Base-by-base conservation (phyloP, 2,113 vertebrate species). In the Apus apus region DNA sequence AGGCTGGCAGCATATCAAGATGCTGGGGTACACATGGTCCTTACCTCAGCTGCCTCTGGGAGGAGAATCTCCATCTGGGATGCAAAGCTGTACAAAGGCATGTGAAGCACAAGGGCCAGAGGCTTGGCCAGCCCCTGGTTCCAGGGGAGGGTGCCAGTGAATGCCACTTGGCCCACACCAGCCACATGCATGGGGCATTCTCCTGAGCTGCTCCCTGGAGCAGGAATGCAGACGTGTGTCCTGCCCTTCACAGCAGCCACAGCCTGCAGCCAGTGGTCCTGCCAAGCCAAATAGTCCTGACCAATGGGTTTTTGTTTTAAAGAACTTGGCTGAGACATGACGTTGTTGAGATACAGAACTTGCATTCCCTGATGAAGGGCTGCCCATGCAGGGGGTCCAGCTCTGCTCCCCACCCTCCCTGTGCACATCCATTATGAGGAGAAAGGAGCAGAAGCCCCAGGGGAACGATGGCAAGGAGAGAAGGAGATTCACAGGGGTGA, bases 391-490 rank as follows among this genome's bases (percentile, higher is more conserved):
- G 30, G 43, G 36, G 45, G 34, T 53, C 27, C 5, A 0, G 29
- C 29, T 13, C 23, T 0, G 1, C 34, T 30, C 46, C 7, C 64
- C 60, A 46, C 26, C 64, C 7, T 32, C 46, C 14, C 46, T 1
- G 2, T 15, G 32, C 9, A 3, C 1, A 0, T 30, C 34, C 3
- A 0, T 4, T 17, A 17, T 0, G 1, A 30, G 67, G 34, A 36
- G 60, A 40, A 65, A 51, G 32, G 75, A 11, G 30, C 60, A 58
- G 76, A 51, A 51, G 17, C 26, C 76, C 7, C 30, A 5, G 29
- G 38, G 30, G 27, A 34, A 12, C 0, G 7, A 21, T 8, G 10
- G 25, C 2, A 2, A 21, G 38, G 53, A 22, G 60, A 58, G 57
- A n/a, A 36, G 21, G 53, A 29, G 40, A 8, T 16, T 70, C 46